Evolutionary conservation across 2,797 vertebrate species (phyloP), one percentile per base, ranked within the genome.

Genomic region (Onychomys arenicola): DNA sequence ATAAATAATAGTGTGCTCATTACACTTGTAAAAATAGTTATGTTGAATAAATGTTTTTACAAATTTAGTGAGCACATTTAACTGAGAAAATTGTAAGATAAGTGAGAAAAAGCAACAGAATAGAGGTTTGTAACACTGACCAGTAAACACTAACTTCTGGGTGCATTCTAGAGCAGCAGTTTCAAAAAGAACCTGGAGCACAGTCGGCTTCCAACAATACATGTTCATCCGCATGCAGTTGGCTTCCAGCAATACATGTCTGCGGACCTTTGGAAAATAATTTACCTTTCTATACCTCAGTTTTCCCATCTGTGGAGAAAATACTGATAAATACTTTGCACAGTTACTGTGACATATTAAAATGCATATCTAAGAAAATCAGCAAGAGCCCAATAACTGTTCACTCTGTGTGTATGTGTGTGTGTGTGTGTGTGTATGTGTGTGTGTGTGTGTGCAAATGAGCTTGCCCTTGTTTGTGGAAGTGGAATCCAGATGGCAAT

Each of bases 121-220:
- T 49, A 67, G 25, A 84, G 61, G 7, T 76, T 77, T 43, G 6
- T 75, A 71, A 69, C 29, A 73, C 65, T 61, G 40, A 92, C 71
- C 80, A 61, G 57, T 1, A 82, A 88, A 92, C 94, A 57, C 49
- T 40, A 61, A 65, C 89, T 92, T 96, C 78, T 25, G 49, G 67
- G 16, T 90, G 21, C 34, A 95, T 67, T 80, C 27, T 32, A 81
- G 19, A 16, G 46, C 32, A 80, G 43, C 75, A 86, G 19, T 49
- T 90, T 57, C 52, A 78, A 92, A 61, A 57, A 65, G 85, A 92
- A 59, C 49, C 57, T 67, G 21, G 25, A 71, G 6, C 76, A 10
- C 19, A 95, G 63, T 32, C 34, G 71, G 43, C 25, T 89, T 91
- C 87, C 95, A 83, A 25, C 75, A 88, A 83, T 37, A 87, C 29